phyloP scores from a whole-genome alignment of 2,113 vertebrate species.

The Turdus rufiventris region DNA sequence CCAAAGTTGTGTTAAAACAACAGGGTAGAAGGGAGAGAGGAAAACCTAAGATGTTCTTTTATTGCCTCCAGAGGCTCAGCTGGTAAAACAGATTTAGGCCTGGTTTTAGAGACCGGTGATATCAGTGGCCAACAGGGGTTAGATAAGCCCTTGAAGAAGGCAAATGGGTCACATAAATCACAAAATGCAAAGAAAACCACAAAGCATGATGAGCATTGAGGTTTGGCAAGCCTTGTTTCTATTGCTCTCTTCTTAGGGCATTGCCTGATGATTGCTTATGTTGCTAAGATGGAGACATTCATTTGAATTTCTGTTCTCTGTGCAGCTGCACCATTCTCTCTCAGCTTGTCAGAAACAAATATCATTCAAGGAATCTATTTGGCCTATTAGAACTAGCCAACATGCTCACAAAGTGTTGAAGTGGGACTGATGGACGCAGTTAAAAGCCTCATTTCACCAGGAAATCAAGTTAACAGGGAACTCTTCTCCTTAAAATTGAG shows the following conservation, averaged over 20 bases:
- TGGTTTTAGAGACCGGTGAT: neutral
- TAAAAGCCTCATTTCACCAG: constrained; percentile 28
- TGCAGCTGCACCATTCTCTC: constrained; percentile 8
- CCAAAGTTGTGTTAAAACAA: neutral
- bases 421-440: neutral
- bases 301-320: neutral
- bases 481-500: neutral
- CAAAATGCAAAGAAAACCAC: neutral
- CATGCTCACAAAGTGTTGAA: neutral
- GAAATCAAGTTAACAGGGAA: constrained; percentile 19
- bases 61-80: neutral
- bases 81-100: neutral
- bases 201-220: neutral
- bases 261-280: neutral
- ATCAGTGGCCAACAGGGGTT: neutral
- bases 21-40: neutral
- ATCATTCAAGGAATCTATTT: neutral
- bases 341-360: neutral
- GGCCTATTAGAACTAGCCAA: neutral
- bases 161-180: neutral
- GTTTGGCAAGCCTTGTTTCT: neutral
- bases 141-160: neutral
- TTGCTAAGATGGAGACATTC: neutral
- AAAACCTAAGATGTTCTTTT: neutral
- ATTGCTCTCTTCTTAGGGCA: neutral